Conservation (phyloP, 2,797 vertebrate species). For the Phrynocephalus vlangalii region DNA sequence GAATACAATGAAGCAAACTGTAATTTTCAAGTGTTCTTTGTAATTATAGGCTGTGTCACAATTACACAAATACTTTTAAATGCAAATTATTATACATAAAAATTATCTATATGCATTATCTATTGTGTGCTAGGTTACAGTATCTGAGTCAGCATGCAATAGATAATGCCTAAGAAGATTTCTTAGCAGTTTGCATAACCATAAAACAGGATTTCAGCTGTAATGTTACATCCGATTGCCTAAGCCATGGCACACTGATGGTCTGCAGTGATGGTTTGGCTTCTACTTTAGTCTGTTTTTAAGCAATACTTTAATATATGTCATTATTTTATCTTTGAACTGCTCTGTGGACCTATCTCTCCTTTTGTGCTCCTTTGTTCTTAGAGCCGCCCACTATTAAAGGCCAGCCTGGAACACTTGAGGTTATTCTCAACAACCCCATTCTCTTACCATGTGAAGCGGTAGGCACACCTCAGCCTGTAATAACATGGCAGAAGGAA, state of each 20-base stretch:
- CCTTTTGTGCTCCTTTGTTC: conserved; percentile 20
- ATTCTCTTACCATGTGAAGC: conserved; percentile 89
- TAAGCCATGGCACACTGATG: not conserved
- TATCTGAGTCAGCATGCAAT: no score
- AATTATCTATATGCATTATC: no score
- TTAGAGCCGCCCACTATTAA: conserved; percentile 90
- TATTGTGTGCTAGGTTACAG: no score
- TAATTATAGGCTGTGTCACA: no score
- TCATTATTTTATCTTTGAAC: not conserved
- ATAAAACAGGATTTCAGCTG: no score
- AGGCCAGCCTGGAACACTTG: conserved; percentile 82
- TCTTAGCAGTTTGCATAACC: no score
- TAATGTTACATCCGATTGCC: not conserved
- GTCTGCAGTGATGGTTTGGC: not conserved
- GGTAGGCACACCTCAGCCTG: conserved; percentile 87
- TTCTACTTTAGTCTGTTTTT: not conserved
- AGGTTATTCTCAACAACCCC: conserved; percentile 90
- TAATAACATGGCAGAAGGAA: conserved; percentile 96
- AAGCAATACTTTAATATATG: not conserved
- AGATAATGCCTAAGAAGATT: no score
- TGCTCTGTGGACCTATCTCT: not conserved
- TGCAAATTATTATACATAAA: no score
- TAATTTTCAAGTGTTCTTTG: no score
- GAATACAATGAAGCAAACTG: no score
- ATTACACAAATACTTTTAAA: no score